These are phyloP conservation scores for Puntigrus tetrazona DNA, from an alignment of 2,113 vertebrate species.

Conservation along the genomic window DNA sequence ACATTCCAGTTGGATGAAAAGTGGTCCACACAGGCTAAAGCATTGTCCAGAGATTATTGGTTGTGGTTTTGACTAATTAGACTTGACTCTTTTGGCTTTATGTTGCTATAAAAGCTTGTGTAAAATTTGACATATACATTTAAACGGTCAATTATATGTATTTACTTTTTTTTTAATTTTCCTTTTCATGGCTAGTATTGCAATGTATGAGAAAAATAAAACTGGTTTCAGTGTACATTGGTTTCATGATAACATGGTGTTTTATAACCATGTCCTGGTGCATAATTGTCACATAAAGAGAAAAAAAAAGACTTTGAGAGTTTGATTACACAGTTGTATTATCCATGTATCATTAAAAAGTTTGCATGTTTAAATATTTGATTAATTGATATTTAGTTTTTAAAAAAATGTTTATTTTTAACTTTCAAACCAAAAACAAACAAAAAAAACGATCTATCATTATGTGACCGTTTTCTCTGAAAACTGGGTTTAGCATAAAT, in stretches of 20 bases:
- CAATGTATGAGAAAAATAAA: neutral
- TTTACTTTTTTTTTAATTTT: neutral
- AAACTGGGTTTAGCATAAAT: neutral
- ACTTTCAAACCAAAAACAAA: neutral
- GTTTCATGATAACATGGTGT: neutral
- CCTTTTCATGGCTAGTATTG: neutral
- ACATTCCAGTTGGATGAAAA: slow-evolving; percentile 21
- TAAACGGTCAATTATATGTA: neutral
- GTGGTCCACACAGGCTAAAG: neutral
- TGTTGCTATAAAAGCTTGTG: neutral
- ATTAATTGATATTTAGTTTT: too few species aligned
- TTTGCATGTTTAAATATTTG: neutral
- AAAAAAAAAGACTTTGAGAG: neutral
- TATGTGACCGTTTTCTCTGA: neutral
- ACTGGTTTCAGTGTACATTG: neutral
- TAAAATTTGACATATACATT: neutral
- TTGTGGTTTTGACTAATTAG: neutral
- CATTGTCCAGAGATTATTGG: slow-evolving; percentile 2
- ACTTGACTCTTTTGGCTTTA: neutral
- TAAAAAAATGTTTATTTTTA: too few species aligned
- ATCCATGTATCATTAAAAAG: neutral
- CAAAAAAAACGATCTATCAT: neutral
- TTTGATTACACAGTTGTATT: neutral
- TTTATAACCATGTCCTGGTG: neutral
- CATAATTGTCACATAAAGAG: neutral